Evolutionary conservation across 2,888 invertebrate genomes (phyloP).

Genomic region (Aleiodes testaceus): DNA sequence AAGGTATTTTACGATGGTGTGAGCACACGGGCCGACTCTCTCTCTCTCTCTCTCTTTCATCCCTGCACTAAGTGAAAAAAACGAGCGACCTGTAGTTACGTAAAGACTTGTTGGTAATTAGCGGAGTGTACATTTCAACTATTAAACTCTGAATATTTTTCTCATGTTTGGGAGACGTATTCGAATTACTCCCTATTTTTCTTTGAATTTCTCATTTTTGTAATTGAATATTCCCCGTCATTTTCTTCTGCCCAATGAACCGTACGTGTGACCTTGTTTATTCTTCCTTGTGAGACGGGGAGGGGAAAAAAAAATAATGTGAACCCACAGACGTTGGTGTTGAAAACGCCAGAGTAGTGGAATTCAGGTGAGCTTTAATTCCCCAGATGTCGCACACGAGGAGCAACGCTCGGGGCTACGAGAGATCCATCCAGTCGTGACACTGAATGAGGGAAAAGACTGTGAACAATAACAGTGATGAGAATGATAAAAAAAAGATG

Average conservation of each 20-base stretch:
- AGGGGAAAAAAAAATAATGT: neutral
- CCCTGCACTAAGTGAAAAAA: conserved; percentile 17
- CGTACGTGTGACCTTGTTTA: neutral
- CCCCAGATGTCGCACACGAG: conserved; percentile 27
- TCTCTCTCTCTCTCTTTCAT: too few relatives aligned
- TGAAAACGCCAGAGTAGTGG: conserved; percentile 14
- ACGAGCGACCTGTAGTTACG: conserved; percentile 34
- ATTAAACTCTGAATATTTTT: conserved; percentile 9
- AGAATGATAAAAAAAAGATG: conserved; percentile 21
- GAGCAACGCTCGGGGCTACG: conserved; percentile 20
- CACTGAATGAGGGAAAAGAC: conserved; percentile 22
- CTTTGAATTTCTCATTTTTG: neutral
- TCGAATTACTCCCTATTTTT: neutral
- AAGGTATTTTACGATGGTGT: conserved; percentile 58
- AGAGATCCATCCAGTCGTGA: conserved; percentile 29
- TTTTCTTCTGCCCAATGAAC: too few relatives aligned
- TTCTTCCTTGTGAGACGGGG: neutral
- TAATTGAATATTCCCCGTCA: neutral
- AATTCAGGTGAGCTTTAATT: conserved; percentile 34
- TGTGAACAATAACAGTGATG: conserved; percentile 19
- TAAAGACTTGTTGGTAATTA: conserved; percentile 53
- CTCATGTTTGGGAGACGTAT: neutral
- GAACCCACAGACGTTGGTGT: neutral
- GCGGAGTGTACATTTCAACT: conserved; percentile 25
- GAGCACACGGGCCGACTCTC: conserved; percentile 31